A percentile compares a stretch with the other conserved stretches of the same genome.
phyloP scores from a whole-genome alignment of 2,797 vertebrate genomes.

The Antennarius maculatus region DNA sequence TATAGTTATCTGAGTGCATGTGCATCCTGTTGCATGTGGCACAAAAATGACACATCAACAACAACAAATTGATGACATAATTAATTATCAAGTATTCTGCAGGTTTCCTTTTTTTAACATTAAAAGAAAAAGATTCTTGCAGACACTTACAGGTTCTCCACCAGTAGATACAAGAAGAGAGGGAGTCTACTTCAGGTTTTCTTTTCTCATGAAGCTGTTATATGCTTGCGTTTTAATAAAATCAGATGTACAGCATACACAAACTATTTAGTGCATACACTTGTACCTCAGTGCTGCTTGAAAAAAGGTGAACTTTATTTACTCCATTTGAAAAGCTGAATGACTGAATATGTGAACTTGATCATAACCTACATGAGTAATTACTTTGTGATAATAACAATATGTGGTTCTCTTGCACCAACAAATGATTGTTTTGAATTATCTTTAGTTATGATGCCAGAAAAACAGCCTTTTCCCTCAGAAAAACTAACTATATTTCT shows the following conservation, averaged over 20 bases:
- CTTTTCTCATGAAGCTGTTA: slow-evolving; percentile 18
- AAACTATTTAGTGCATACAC: slow-evolving; percentile 39
- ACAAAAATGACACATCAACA: too few relatives aligned
- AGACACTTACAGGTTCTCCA: not conserved
- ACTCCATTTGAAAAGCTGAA: slow-evolving; percentile 8
- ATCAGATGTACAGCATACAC: slow-evolving; percentile 13
- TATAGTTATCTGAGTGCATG: too few relatives aligned
- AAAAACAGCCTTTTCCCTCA: slow-evolving; percentile 29
- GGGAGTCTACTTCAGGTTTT: slow-evolving; percentile 11
- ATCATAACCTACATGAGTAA: not conserved
- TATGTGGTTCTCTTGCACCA: slow-evolving; percentile 14
- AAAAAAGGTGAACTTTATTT: slow-evolving; percentile 24
- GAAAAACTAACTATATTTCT: not conserved
- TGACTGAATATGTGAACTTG: slow-evolving; percentile 9
- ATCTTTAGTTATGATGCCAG: slow-evolving; percentile 36
- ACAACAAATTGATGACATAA: too few relatives aligned
- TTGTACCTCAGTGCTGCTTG: slow-evolving; percentile 11
- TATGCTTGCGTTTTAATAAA: slow-evolving; percentile 24
- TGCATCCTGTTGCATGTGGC: too few relatives aligned
- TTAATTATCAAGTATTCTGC: too few relatives aligned
- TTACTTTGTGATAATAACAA: slow-evolving; percentile 19
- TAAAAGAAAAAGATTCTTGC: not conserved
- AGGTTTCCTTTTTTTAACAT: too few relatives aligned
- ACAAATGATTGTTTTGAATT: slow-evolving; percentile 35
- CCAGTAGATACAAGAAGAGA: slow-evolving; percentile 6